Evolutionary conservation across 2,797 vertebrate species (phyloP).

Genomic region (Muraenolepis orangiensis): DNA sequence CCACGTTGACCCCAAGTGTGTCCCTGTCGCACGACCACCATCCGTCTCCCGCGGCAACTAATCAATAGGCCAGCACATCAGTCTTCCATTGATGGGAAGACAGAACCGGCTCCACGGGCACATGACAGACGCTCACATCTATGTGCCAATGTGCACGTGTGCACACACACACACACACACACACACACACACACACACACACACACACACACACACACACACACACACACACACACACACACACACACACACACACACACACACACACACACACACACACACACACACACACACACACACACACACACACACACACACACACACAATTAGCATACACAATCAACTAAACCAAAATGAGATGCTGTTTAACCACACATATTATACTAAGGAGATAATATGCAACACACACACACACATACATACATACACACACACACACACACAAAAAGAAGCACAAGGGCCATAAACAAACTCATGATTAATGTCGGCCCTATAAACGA

Average conservation of each 20-base stretch:
- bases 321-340: background rate
- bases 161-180: background rate
- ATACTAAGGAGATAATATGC: background rate
- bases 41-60: constrained; percentile 91
- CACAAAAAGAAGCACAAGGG: constrained; percentile 34
- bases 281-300: background rate
- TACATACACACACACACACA: constrained; percentile 10
- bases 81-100: constrained; percentile 70
- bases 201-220: constrained; percentile 1
- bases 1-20: constrained; percentile 83
- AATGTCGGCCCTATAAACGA: constrained; percentile 86
- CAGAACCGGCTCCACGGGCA: constrained; percentile 36
- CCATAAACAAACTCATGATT: constrained; percentile 79
- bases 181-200: background rate
- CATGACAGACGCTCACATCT: constrained; percentile 37
- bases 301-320: constrained; percentile 3
- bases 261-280: background rate
- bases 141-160: constrained; percentile 8
- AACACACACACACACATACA: constrained; percentile 4
- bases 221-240: background rate
- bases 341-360: constrained; percentile 28
- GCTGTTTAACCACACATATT: constrained; percentile 46
- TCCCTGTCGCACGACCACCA: constrained; percentile 90
- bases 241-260: background rate
- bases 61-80: constrained; percentile 95